These are phyloP conservation scores for Drosophila monieri DNA, from an alignment of 2,888 invertebrate genomes.

Conservation along the genomic window DNA sequence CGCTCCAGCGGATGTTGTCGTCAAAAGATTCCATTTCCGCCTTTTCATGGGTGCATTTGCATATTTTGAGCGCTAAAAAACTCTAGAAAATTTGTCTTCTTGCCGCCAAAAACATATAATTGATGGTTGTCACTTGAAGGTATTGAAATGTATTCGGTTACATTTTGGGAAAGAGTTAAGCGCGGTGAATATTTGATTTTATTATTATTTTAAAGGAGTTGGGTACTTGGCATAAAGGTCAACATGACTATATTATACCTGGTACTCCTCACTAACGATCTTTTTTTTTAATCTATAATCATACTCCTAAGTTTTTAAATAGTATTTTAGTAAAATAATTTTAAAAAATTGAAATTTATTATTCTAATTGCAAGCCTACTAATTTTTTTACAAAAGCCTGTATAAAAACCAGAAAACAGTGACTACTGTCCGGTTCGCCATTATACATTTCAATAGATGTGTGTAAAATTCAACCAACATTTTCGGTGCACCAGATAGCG, in stretches of 20 bases:
- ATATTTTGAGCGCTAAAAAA: conserved; percentile 67
- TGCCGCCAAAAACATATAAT: conserved; percentile 57
- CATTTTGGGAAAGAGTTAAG: conserved; percentile 7
- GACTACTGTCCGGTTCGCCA: too few species aligned
- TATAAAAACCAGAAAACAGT: neutral
- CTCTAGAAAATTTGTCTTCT: conserved; percentile 28
- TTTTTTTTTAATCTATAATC: too few species aligned
- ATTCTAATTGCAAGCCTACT: too few species aligned
- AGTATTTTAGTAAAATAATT: too few species aligned
- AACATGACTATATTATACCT: too few species aligned
- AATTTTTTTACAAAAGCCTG: neutral
- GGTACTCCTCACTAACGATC: too few species aligned
- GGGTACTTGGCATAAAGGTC: too few species aligned
- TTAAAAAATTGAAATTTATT: too few species aligned
- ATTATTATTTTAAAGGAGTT: neutral
- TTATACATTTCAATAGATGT: neutral
- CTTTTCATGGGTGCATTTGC: conserved; percentile 51
- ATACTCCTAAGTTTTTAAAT: too few species aligned
- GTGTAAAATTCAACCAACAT: neutral
- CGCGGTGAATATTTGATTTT: neutral
- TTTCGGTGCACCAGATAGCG: conserved; percentile 31
- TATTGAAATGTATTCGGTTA: conserved; percentile 7
- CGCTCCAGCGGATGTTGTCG: conserved; percentile 64
- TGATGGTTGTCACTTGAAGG: neutral
- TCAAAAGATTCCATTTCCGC: conserved; percentile 65